Conservation (phyloP, 92 coral and sea anemone genomes). For the Bergia puertoricense region DNA sequence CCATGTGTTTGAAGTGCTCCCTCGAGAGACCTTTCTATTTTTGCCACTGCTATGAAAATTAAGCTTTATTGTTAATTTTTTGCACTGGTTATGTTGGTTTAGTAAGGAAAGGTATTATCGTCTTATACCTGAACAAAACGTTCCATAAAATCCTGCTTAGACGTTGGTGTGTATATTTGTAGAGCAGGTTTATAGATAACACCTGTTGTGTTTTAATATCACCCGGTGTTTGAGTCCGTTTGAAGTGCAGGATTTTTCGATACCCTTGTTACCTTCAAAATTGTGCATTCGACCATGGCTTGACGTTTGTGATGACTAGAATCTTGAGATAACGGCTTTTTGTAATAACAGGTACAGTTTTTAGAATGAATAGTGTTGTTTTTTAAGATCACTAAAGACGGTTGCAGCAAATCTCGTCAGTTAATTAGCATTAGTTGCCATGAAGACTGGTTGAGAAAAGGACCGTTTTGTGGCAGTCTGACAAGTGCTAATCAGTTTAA, state of each 20-base stretch:
- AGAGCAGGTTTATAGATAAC: not conserved
- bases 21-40: not conserved
- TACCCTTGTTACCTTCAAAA: not conserved
- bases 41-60: not conserved
- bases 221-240: not conserved
- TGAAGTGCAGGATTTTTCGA: not conserved
- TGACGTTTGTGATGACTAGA: not conserved
- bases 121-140: not conserved
- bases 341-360: not conserved
- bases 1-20: not conserved
- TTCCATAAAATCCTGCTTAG: not conserved
- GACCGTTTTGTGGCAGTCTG: constrained; percentile 4
- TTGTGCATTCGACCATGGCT: not conserved
- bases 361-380: not conserved
- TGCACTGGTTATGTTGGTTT: no score
- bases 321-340: not conserved
- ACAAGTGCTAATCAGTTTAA: not conserved
- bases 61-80: no score
- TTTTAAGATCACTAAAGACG: not conserved
- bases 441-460: not conserved
- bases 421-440: not conserved
- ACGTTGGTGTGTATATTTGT: not conserved
- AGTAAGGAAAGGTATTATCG: not conserved
- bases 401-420: not conserved
- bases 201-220: not conserved